Evolutionary conservation across 1,140 invertebrate genomes (phyloP).

Genomic region (Mamestra configurata): DNA sequence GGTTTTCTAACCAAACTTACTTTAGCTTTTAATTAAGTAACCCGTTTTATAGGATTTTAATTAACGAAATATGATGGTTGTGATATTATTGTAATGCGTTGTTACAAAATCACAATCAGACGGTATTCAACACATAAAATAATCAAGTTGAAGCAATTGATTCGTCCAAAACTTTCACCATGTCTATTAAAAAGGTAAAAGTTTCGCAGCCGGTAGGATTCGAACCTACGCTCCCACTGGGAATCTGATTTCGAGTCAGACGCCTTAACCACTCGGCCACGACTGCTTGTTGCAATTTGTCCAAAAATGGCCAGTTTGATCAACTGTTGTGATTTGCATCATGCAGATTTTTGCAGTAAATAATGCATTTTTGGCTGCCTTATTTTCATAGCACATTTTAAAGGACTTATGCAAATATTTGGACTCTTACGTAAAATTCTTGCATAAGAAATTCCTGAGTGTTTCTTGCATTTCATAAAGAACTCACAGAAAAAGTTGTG

Average conservation of each 20-base stretch:
- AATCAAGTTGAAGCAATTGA: no score
- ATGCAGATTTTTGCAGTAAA: conserved; percentile 5
- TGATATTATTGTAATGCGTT: no score
- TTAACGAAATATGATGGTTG: neutral
- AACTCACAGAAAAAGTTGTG: no score
- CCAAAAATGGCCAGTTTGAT: neutral
- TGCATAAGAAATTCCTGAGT: no score
- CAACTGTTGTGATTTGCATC: neutral
- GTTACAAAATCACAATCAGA: no score
- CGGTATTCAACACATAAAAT: no score
- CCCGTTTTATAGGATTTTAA: neutral
- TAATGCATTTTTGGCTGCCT: neutral
- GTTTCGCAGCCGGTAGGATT: conserved; percentile 92
- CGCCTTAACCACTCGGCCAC: conserved; percentile 95
- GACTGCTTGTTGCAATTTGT: conserved; percentile 88
- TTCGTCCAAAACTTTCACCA: no score
- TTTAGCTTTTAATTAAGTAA: conserved; percentile 2
- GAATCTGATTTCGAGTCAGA: conserved; percentile 94
- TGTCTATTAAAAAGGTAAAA: conserved; percentile 12
- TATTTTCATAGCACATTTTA: neutral
- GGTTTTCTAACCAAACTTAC: neutral
- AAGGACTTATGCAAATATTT: neutral
- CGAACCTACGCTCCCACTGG: conserved; percentile 94
- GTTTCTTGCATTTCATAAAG: no score
- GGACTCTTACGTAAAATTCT: neutral